Percentiles rank a stretch among this genome's conserved stretches.
These are phyloP conservation scores for Crypturellus tataupa DNA, from an alignment of 2,797 vertebrate species.

Conservation along the genomic window DNA sequence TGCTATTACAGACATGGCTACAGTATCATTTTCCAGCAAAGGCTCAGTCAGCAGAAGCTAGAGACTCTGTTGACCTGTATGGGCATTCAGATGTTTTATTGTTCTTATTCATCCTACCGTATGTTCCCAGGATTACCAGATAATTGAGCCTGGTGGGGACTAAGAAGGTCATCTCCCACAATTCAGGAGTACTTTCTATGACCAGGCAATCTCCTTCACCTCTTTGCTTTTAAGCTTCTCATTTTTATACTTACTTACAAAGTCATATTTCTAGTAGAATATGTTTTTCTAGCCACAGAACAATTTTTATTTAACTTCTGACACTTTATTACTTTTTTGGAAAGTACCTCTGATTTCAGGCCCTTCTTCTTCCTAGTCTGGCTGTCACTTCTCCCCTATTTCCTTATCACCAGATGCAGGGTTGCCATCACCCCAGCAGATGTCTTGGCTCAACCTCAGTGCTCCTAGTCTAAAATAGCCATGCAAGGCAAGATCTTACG, in stretches of 20 bases:
- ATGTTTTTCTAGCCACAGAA: not conserved
- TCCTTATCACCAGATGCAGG: constrained; percentile 56
- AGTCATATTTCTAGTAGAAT: not conserved
- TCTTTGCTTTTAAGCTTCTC: not conserved
- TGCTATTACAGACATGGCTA: not conserved
- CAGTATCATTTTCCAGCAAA: not conserved
- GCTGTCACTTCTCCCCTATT: constrained; percentile 64
- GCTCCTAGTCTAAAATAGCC: constrained; percentile 62
- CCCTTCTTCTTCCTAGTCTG: constrained; percentile 58
- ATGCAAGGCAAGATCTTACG: not conserved
- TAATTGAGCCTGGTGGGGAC: not conserved
- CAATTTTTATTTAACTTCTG: constrained; percentile 62
- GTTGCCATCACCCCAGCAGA: constrained; percentile 66
- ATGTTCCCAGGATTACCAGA: not conserved
- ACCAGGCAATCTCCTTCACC: not conserved
- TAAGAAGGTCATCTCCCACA: not conserved
- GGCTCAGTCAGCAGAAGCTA: not conserved
- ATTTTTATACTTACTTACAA: not conserved
- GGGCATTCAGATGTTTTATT: not conserved
- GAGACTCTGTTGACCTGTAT: not conserved
- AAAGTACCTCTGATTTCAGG: constrained; percentile 66
- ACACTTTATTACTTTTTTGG: constrained; percentile 63
- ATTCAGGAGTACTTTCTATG: not conserved
- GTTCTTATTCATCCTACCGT: not conserved
- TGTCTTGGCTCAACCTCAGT: constrained; percentile 57